phyloP scores from a whole-genome alignment of 2,888 invertebrate genomes.

The Abscondita cerata region DNA sequence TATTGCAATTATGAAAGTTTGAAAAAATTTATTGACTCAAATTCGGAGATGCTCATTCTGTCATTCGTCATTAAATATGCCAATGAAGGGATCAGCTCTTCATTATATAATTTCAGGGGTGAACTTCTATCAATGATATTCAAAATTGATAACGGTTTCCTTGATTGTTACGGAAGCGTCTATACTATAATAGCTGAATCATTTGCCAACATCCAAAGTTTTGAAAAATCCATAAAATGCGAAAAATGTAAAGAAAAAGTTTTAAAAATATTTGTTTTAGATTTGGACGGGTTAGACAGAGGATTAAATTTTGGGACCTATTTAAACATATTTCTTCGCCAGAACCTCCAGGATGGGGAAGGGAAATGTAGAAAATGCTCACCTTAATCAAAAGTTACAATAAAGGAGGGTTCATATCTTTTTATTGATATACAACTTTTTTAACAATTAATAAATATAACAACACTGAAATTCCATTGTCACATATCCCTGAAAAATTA shows the following conservation, averaged over 20 bases:
- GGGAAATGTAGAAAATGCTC: slow-evolving; percentile 11
- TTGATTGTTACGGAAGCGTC: slow-evolving; percentile 11
- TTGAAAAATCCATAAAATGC: slow-evolving; percentile 11
- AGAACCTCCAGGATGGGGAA: slow-evolving; percentile 5
- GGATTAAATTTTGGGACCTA: slow-evolving; percentile 10
- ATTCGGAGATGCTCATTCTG: slow-evolving; percentile 3
- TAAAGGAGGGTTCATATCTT: slow-evolving; percentile 8
- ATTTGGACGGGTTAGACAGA: slow-evolving; percentile 13
- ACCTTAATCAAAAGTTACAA: slow-evolving; percentile 9
- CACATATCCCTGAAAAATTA: slow-evolving; percentile 6
- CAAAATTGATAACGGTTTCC: slow-evolving; percentile 12
- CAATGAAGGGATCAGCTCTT: slow-evolving; percentile 12
- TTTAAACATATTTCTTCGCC: slow-evolving; percentile 8
- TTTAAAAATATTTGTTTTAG: slow-evolving; percentile 9
- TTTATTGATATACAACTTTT: slow-evolving; percentile 11
- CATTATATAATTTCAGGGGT: slow-evolving; percentile 4
- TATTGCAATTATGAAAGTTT: slow-evolving; percentile 11
- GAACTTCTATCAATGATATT: slow-evolving; percentile 7
- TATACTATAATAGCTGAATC: slow-evolving; percentile 9
- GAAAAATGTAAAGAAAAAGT: slow-evolving; percentile 9
- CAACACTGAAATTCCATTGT: slow-evolving; percentile 6
- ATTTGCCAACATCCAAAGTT: slow-evolving; percentile 10
- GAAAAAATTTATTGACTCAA: slow-evolving; percentile 10
- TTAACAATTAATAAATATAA: slow-evolving; percentile 14
- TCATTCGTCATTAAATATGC: slow-evolving; percentile 14